Conservation (phyloP, 2,113 vertebrate genomes). For the Zapus hudsonius region DNA sequence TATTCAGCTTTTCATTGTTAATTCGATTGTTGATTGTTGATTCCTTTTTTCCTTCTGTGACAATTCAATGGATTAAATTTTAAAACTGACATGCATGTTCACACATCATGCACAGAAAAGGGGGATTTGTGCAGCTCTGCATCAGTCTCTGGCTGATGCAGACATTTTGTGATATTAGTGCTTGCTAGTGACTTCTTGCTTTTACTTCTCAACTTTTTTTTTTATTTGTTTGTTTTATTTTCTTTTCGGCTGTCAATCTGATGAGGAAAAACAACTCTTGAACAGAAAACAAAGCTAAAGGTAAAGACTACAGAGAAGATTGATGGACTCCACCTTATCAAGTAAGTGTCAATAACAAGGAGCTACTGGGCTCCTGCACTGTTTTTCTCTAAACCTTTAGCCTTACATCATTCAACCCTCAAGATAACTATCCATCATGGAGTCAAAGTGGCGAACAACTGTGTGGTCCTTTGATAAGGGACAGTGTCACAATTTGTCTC, state of each 20-base stretch:
- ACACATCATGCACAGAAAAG: neutral
- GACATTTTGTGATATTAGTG: slow-evolving; percentile 22
- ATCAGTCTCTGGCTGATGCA: neutral
- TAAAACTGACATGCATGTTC: neutral
- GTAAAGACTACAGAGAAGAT: slow-evolving; percentile 88
- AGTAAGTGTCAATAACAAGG: slow-evolving; percentile 92
- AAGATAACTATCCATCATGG: slow-evolving; percentile 97
- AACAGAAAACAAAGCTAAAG: slow-evolving; percentile 85
- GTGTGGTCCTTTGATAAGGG: slow-evolving; percentile 97
- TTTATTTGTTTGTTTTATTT: slow-evolving; percentile 49
- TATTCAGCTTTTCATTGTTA: slow-evolving; percentile 14
- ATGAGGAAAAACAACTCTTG: slow-evolving; percentile 82
- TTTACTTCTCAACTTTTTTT: slow-evolving; percentile 71
- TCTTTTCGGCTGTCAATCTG: slow-evolving; percentile 64
- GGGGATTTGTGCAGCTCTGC: neutral
- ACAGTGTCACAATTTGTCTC: slow-evolving; percentile 96
- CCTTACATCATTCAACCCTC: slow-evolving; percentile 93
- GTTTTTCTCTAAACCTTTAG: slow-evolving; percentile 87
- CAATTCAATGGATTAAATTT: neutral
- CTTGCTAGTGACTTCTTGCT: neutral
- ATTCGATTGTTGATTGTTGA: slow-evolving; percentile 22
- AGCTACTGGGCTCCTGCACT: slow-evolving; percentile 90
- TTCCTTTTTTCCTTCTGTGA: neutral
- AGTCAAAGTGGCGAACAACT: slow-evolving; percentile 94
- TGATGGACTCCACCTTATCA: slow-evolving; percentile 94